Conservation (phyloP, 2,888 invertebrate species). For the Apamea monoglypha region DNA sequence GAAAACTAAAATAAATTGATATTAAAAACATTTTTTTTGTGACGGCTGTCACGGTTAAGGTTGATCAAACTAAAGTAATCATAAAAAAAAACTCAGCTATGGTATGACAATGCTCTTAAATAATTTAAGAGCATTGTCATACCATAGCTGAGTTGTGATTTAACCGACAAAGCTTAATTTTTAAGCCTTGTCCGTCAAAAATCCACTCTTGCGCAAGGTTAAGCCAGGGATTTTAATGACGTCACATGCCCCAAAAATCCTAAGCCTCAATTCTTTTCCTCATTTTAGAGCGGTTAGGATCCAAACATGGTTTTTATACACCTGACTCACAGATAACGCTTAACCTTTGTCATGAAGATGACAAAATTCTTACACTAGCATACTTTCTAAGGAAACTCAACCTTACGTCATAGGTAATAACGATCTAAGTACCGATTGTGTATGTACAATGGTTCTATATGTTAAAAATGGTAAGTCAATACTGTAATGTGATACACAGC, state of each 20-base stretch:
- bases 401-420: slow-evolving; percentile 38
- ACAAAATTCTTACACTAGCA: slow-evolving; percentile 37
- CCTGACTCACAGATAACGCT: slow-evolving; percentile 77
- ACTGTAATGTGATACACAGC: slow-evolving; percentile 40
- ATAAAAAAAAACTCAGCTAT: neutral
- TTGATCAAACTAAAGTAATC: neutral
- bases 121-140: too few species aligned
- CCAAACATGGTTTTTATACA: slow-evolving; percentile 60
- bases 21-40: slow-evolving; percentile 9
- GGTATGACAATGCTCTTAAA: slow-evolving; percentile 7
- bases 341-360: slow-evolving; percentile 39
- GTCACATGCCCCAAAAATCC: slow-evolving; percentile 57
- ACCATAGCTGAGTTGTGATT: too few species aligned
- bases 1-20: neutral
- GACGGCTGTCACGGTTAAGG: neutral
- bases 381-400: slow-evolving; percentile 32
- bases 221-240: slow-evolving; percentile 38
- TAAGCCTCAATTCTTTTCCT: slow-evolving; percentile 46
- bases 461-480: slow-evolving; percentile 44
- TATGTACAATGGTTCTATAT: neutral
- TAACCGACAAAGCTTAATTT: too few species aligned
- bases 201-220: slow-evolving; percentile 34
- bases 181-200: slow-evolving; percentile 31
- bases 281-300: slow-evolving; percentile 45
- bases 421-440: neutral